Evolutionary conservation across 1,140 invertebrate species (phyloP).

Genomic region (Atta colombica): DNA sequence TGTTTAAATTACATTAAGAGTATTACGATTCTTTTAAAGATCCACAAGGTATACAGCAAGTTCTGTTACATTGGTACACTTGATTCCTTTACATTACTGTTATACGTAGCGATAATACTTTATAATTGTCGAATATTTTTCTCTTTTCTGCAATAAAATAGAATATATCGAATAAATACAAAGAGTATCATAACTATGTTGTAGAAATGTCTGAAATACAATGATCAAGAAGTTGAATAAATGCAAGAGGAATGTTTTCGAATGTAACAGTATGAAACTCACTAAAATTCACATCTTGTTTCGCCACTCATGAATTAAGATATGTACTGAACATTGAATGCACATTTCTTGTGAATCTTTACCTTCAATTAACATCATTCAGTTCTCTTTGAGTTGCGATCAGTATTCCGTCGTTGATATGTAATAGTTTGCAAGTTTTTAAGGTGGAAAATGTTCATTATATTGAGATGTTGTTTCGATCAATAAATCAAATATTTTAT

Average conservation of each 20-base stretch:
- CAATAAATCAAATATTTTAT: slow-evolving; percentile 30
- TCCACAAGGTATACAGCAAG: slow-evolving; percentile 5
- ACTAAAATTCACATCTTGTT: not conserved
- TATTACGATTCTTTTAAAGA: slow-evolving; percentile 1
- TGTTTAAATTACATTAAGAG: slow-evolving; percentile 43
- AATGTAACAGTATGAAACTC: not conserved
- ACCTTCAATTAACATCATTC: not conserved
- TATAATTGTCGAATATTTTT: slow-evolving; percentile 50
- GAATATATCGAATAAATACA: slow-evolving; percentile 43
- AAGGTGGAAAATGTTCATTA: slow-evolving; percentile 10
- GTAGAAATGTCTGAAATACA: slow-evolving; percentile 8
- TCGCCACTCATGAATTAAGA: not conserved
- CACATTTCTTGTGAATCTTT: slow-evolving; percentile 4
- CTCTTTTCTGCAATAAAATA: slow-evolving; percentile 24
- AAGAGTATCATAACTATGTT: slow-evolving; percentile 32
- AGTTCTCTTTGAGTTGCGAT: slow-evolving; percentile 1
- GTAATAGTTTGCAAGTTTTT: not conserved
- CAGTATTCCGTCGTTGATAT: slow-evolving; percentile 39
- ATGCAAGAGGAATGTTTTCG: slow-evolving; percentile 9
- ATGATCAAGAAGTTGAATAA: slow-evolving; percentile 35
- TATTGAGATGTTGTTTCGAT: slow-evolving; percentile 27
- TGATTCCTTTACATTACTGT: slow-evolving; percentile 34
- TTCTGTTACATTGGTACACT: not conserved
- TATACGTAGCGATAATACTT: slow-evolving; percentile 27
- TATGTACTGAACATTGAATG: not conserved